Evolutionary conservation across 2,113 vertebrate species (phyloP).

Genomic region (Anas platyrhynchos): DNA sequence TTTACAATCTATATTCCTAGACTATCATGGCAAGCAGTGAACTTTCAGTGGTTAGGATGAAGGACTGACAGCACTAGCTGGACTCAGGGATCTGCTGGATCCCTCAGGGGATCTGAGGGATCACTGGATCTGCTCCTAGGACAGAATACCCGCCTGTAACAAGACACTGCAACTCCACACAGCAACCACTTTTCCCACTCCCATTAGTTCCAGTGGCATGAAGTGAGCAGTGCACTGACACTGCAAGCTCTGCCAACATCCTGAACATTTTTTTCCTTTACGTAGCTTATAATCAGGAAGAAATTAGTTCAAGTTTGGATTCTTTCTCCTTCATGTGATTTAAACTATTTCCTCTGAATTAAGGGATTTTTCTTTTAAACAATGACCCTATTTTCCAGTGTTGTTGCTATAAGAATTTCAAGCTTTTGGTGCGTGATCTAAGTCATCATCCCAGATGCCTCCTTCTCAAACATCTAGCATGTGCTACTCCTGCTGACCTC

Average conservation of each 20-base stretch:
- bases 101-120: not conserved
- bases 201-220: not conserved
- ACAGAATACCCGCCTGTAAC: not conserved
- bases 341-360: not conserved
- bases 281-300: slow-evolving; percentile 2
- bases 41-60: not conserved
- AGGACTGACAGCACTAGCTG: not conserved
- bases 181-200: not conserved
- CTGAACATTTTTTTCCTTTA: not conserved
- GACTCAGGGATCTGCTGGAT: not conserved
- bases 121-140: not conserved
- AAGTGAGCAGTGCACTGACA: not conserved
- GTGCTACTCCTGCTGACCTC: not conserved
- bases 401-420: not conserved
- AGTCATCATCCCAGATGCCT: slow-evolving; percentile 31
- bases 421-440: not conserved
- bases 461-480: not conserved
- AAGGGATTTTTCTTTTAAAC: slow-evolving; percentile 17
- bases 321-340: not conserved
- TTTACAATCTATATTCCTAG: not conserved
- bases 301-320: slow-evolving; percentile 23
- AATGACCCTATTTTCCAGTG: slow-evolving; percentile 30
- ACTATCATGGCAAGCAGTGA: not conserved
- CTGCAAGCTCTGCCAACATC: slow-evolving; percentile 17
- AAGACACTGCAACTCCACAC: slow-evolving; percentile 10